Evolutionary conservation across 2,888 invertebrate genomes (phyloP), one percentile per base, ranked within the genome.

Genomic region (Gandaritis pyraliata): DNA sequence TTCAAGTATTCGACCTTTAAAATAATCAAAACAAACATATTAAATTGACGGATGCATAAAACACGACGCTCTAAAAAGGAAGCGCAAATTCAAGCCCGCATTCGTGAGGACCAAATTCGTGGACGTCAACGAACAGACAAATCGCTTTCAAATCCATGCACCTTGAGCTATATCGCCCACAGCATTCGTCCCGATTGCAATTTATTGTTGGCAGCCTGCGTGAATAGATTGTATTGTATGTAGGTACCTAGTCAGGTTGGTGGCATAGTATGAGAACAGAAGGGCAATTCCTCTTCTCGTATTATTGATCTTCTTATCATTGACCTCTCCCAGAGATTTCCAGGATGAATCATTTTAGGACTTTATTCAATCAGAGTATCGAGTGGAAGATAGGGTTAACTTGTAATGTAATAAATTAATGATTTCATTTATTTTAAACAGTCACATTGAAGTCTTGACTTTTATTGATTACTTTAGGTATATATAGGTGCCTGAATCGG

Each of bases 81-180:
- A 60, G 23, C 43, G 36, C 49, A 54, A 60, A 33, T 54, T 54
- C 30, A 38, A 12, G 51, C 50, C 58, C 47, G 52, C 53, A 56
- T 46, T 43, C 55, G 46, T 45, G 49, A 54, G 30, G 15, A 15
- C 53, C 59, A 12, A 59, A 59, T 48, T 53, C 33, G 43, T 53
- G 47, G 41, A 72, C 66, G 58, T 72, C 72, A 72, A 68, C 71
- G 68, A 68, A 69, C 68, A 58, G 73, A 72, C 76, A 76, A 77
- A 78, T 80, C 68, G 73, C 76, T 75, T 77, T 73, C 66, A 65
- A 78, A 71, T 75, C 73, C 75, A 55, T 74, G 75, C 75, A 75
- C 75, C 72, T 75, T 74, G 72, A 68, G 68, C 72, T 70, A 70
- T 69, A 72, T 76, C 79, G 80, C 83, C 84, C 80, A 85, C 84